Evolutionary conservation across 2,888 invertebrate species (phyloP), one percentile per base, ranked within the genome.

Genomic region (Seira musarum): DNA sequence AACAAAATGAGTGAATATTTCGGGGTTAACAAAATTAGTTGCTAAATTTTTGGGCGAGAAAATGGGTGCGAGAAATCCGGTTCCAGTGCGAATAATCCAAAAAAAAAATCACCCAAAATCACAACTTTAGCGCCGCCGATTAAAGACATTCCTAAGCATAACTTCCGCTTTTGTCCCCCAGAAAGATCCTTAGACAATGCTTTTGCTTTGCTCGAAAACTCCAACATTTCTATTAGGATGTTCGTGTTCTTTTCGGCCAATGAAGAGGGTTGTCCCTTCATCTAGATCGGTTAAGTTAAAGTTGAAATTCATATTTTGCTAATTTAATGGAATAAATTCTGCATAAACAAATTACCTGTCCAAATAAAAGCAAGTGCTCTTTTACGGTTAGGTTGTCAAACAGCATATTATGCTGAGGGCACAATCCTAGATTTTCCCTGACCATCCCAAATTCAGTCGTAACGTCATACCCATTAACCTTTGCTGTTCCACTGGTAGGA

Each of bases 131-230:
- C 93, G 83, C 92, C 92, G 0, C 96, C 96, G 35, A 96, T 92
- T 63, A 96, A 90, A 0, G 97, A 95, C 88, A 96, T 95, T 46
- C 94, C 96, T 25, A 97, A 91, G 66, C 95, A 96, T 61, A 97
- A 89, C 85, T 96, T 94, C 71, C 98, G 91, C 89, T 96, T 95
- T 93, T 97, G 97, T 10, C 98, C 98, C 15, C 97, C 97, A 0
- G 97, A 97, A 77, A 97, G 89, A 70, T 92, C 91, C 30, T 89
- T 88, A 0, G 93, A 92, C 82, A 91, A 88, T 49, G 89, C 89
- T 85, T 93, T 87, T 1, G 90, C 90, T 88, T 96, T 96, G 0
- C 92, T 91, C 0, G 87, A 87, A 65, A 96, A 88, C 84, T 93
- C 92, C 0, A 94, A 89, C 87, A 93, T 92, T 10, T 89, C 87